A percentile compares a stretch with the other conserved stretches of the same genome.
Conservation (phyloP, 1,140 invertebrate species). For the Atta texana region DNA sequence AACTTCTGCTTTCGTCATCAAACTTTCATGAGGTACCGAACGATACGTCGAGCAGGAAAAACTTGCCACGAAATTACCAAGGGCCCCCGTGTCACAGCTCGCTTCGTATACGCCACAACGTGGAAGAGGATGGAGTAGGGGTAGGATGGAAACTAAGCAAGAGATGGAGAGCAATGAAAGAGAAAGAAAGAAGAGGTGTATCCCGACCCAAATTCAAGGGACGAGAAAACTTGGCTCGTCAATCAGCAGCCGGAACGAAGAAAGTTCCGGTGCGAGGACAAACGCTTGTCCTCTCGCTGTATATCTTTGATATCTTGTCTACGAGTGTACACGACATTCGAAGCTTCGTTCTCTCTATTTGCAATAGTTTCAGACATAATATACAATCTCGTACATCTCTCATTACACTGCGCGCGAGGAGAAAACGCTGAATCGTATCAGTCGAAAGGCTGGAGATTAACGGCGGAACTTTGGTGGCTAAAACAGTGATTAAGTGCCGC, state of each 20-base stretch:
- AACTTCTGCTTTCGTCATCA: conserved; percentile 81
- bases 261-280: conserved; percentile 82
- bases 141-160: conserved; percentile 25
- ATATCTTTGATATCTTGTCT: conserved; percentile 78
- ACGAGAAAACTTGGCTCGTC: conserved; percentile 84
- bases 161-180: conserved; percentile 5
- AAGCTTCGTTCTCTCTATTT: conserved; percentile 66
- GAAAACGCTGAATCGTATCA: conserved; percentile 44
- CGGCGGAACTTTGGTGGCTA: conserved; percentile 59
- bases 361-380: conserved; percentile 22
- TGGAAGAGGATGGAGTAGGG: conserved; percentile 36
- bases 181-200: conserved; percentile 69
- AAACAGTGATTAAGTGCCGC: conserved; percentile 45
- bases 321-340: conserved; percentile 12
- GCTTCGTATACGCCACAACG: conserved; percentile 73
- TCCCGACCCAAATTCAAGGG: conserved; percentile 83
- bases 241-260: conserved; percentile 83
- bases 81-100: conserved; percentile 36
- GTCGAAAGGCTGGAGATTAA: conserved; percentile 38
- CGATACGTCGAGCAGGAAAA: conserved; percentile 73
- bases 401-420: conserved; percentile 41
- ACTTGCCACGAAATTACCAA: conserved; percentile 74
- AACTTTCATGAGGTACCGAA: conserved; percentile 83
- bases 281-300: conserved; percentile 77
- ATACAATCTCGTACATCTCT: conserved; percentile 22